These are phyloP conservation scores for Elegia similella DNA, from an alignment of 2,888 invertebrate genomes.

Conservation along the genomic window DNA sequence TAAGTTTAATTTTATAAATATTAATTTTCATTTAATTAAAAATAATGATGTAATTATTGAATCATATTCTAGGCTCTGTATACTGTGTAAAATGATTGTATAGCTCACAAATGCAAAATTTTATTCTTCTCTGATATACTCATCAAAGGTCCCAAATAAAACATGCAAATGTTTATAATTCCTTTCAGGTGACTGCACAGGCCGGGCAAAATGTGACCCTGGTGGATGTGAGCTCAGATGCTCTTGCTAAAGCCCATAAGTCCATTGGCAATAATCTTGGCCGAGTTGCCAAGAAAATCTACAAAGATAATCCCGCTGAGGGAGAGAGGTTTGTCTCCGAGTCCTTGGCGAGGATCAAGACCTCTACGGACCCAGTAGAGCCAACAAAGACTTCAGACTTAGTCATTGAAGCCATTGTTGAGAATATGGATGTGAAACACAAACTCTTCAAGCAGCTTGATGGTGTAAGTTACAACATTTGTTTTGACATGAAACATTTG, in stretches of 20 bases:
- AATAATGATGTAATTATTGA: no score
- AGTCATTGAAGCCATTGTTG: constrained; percentile 93
- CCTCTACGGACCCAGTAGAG: constrained; percentile 81
- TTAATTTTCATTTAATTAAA: no score
- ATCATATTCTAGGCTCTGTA: no score
- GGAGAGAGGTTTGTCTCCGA: constrained; percentile 85
- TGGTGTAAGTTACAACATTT: constrained; percentile 61
- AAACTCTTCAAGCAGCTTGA: constrained; percentile 89
- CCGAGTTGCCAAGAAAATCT: constrained; percentile 90
- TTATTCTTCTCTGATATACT: no score
- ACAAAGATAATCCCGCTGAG: constrained; percentile 84
- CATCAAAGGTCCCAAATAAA: neutral
- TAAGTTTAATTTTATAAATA: no score
- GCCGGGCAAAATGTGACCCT: constrained; percentile 90
- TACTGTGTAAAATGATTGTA: no score
- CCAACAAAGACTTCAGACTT: constrained; percentile 86
- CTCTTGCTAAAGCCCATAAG: constrained; percentile 86
- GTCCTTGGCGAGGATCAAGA: constrained; percentile 80
- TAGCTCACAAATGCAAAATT: no score
- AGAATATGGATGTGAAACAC: constrained; percentile 90
- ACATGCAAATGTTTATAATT: neutral
- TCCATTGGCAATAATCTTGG: constrained; percentile 86
- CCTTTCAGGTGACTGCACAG: constrained; percentile 89
- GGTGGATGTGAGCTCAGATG: constrained; percentile 87
- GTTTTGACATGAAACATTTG: no score